phyloP scores from a whole-genome alignment of 2,888 invertebrate species.

The Volucella inanis region DNA sequence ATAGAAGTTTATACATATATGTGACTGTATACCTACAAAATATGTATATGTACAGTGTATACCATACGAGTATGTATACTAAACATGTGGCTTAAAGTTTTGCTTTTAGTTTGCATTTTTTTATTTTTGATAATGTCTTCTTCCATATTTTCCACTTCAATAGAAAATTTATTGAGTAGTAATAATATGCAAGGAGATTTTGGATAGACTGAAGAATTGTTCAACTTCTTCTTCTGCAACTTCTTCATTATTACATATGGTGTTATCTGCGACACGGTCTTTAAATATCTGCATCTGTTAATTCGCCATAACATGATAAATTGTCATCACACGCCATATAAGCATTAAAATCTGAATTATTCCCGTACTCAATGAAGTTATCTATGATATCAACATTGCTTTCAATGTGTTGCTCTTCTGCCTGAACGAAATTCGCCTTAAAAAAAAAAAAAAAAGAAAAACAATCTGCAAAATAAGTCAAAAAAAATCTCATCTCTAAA shows the following conservation, averaged over 20 bases:
- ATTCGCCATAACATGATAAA: slow-evolving; percentile 52
- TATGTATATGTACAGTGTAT: too few species aligned
- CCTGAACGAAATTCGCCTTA: slow-evolving; percentile 27
- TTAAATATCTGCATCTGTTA: slow-evolving; percentile 60
- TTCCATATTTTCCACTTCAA: slow-evolving; percentile 47
- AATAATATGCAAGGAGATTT: slow-evolving; percentile 34
- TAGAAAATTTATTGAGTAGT: slow-evolving; percentile 24
- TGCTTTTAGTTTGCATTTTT: slow-evolving; percentile 38
- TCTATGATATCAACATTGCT: slow-evolving; percentile 43
- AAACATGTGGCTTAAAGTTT: background rate
- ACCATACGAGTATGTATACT: too few species aligned
- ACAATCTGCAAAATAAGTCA: slow-evolving; percentile 22
- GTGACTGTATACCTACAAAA: too few species aligned
- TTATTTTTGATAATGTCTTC: slow-evolving; percentile 31
- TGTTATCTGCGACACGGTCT: slow-evolving; percentile 8
- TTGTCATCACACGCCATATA: slow-evolving; percentile 49
- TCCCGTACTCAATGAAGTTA: slow-evolving; percentile 38
- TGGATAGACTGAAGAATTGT: slow-evolving; percentile 38
- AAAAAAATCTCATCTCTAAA: slow-evolving; percentile 2
- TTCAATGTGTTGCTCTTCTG: slow-evolving; percentile 12
- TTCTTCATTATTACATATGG: slow-evolving; percentile 20
- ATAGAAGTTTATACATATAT: too few species aligned
- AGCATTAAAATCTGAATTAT: slow-evolving; percentile 14
- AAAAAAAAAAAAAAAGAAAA: slow-evolving; percentile 34
- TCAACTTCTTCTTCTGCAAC: background rate